A percentile compares a stretch with the other conserved stretches of the same genome.
Evolutionary conservation across 2,888 invertebrate genomes (phyloP).

Genomic region (Gisinianus flammeolus): DNA sequence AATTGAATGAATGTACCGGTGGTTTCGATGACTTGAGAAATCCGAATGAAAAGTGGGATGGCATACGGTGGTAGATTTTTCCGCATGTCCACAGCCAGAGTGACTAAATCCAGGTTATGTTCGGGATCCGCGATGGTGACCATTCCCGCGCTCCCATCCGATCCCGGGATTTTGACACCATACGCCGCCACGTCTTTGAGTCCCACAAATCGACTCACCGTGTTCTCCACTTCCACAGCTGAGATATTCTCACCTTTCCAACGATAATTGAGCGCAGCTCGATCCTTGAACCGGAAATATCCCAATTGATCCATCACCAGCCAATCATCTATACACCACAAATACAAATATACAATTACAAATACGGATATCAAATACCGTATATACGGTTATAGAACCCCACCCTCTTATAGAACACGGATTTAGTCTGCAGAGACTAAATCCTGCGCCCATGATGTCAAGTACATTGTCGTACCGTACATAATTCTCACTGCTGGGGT

Average conservation of each 20-base stretch:
- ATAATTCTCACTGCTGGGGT: too few relatives aligned
- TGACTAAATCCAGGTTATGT: slow-evolving; percentile 31
- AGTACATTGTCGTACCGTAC: too few relatives aligned
- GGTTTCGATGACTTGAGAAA: slow-evolving; percentile 48
- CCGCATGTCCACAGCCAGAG: slow-evolving; percentile 35
- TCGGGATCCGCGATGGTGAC: slow-evolving; percentile 49
- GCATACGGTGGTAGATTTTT: slow-evolving; percentile 52
- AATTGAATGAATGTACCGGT: too few relatives aligned
- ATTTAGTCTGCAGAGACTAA: too few relatives aligned
- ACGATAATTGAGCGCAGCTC: slow-evolving; percentile 47
- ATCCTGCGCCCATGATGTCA: too few relatives aligned
- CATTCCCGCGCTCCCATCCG: slow-evolving; percentile 54
- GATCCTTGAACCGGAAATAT: slow-evolving; percentile 49
- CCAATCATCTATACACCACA: slow-evolving; percentile 42
- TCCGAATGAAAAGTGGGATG: slow-evolving; percentile 50
- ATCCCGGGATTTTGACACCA: slow-evolving; percentile 78
- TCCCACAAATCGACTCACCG: slow-evolving; percentile 79
- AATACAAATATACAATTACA: neutral
- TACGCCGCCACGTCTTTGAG: slow-evolving; percentile 91
- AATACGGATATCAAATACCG: neutral
- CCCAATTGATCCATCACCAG: slow-evolving; percentile 43
- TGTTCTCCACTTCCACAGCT: slow-evolving; percentile 94
- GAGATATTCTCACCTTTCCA: slow-evolving; percentile 99
- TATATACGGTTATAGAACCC: neutral
- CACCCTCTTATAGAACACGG: too few relatives aligned